Conservation (phyloP, 2,888 invertebrate genomes). For the Ischnura elegans region DNA sequence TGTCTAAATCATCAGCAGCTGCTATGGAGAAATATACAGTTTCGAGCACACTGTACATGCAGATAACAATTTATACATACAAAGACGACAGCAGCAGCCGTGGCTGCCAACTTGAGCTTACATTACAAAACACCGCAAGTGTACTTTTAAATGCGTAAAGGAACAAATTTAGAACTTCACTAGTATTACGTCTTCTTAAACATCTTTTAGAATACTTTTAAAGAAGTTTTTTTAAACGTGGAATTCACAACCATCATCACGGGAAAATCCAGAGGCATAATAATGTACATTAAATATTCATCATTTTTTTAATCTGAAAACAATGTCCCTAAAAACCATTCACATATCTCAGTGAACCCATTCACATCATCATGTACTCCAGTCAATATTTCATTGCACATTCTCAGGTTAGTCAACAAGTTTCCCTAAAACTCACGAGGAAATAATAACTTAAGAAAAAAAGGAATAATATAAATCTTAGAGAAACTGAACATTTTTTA, state of each 20-base stretch:
- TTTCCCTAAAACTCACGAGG: conserved; percentile 28
- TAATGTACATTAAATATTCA: conserved; percentile 56
- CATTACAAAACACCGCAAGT: conserved; percentile 64
- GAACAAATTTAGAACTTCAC: conserved; percentile 64
- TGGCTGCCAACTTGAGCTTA: conserved; percentile 64
- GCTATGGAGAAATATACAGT: conserved; percentile 60
- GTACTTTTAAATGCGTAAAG: conserved; percentile 65
- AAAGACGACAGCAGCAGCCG: conserved; percentile 46
- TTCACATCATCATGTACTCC: conserved; percentile 58
- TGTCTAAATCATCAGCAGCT: conserved; percentile 62
- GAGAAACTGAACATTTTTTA: conserved; percentile 65
- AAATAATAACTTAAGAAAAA: conserved; percentile 55
- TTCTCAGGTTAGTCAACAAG: conserved; percentile 60
- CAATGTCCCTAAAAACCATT: conserved; percentile 49
- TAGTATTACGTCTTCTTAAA: conserved; percentile 53
- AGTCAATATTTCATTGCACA: conserved; percentile 49
- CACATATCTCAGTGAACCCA: conserved; percentile 28
- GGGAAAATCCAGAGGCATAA: conserved; percentile 56
- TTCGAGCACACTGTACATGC: conserved; percentile 60
- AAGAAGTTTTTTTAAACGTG: conserved; percentile 37
- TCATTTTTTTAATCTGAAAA: conserved; percentile 39
- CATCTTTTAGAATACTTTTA: conserved; percentile 51
- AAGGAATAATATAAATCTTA: conserved; percentile 44
- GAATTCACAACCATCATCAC: conserved; percentile 65
- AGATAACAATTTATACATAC: conserved; percentile 58